Conservation (phyloP, 35 echinoderm and acorn worm genomes). For the Amphiura filiformis region DNA sequence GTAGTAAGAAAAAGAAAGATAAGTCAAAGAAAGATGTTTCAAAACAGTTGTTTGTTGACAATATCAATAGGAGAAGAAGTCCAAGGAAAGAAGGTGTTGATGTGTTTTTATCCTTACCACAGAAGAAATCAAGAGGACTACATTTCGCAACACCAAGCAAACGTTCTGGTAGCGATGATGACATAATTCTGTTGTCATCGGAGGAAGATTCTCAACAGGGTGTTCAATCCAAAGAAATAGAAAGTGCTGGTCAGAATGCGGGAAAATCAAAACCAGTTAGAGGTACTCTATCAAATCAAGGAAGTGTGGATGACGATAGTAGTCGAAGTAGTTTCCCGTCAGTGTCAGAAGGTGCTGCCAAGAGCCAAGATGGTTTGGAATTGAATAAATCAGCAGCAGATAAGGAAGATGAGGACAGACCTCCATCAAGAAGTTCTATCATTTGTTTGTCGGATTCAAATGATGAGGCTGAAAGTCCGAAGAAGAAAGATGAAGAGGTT, state of each 20-base stretch:
- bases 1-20: neutral
- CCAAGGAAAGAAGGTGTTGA: neutral
- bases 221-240: neutral
- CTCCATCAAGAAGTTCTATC: neutral
- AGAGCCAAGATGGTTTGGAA: too few species aligned
- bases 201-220: neutral
- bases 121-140: neutral
- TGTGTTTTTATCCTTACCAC: neutral
- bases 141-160: neutral
- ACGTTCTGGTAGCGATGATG: neutral
- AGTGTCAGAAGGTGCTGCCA: neutral
- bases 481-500: neutral
- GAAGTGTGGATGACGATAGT: neutral
- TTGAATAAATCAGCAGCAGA: neutral
- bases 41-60: neutral
- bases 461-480: neutral
- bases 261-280: neutral
- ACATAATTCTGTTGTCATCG: neutral
- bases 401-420: neutral
- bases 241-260: neutral
- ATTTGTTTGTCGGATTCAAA: neutral
- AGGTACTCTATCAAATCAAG: neutral
- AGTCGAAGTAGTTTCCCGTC: neutral
- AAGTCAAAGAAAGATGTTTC: neutral
- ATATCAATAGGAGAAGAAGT: constrained; percentile 7